phyloP scores from a whole-genome alignment of 2,888 invertebrate genomes.

The Tenodera sinensis region DNA sequence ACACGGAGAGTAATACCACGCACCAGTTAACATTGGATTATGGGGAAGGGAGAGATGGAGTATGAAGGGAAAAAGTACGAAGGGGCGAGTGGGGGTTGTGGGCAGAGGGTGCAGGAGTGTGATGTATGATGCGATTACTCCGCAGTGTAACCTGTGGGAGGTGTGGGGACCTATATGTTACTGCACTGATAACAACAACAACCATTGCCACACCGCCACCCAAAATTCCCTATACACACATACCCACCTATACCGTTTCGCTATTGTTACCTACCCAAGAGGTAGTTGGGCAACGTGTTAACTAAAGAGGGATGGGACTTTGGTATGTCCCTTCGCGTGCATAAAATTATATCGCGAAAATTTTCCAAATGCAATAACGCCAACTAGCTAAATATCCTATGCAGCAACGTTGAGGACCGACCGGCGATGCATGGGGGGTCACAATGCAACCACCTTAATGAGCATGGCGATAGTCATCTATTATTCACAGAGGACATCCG shows the following conservation, averaged over 20 bases:
- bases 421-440: background rate
- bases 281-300: background rate
- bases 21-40: slow-evolving; percentile 21
- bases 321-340: background rate
- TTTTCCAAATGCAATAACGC: background rate
- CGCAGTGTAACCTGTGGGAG: slow-evolving; percentile 18
- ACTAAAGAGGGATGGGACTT: background rate
- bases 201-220: background rate
- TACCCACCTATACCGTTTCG: background rate
- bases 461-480: background rate
- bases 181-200: slow-evolving; percentile 1
- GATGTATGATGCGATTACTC: slow-evolving; percentile 25
- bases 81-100: slow-evolving; percentile 26
- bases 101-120: slow-evolving; percentile 30
- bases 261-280: background rate
- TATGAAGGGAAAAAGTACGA: slow-evolving; percentile 15
- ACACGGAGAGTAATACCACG: slow-evolving; percentile 24
- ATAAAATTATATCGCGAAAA: background rate
- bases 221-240: slow-evolving; percentile 16
- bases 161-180: slow-evolving; percentile 15
- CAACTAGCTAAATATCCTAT: background rate
- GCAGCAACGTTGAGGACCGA: background rate
- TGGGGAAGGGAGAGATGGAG: slow-evolving; percentile 20
- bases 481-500: background rate
- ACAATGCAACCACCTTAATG: background rate